Base-by-base conservation (phyloP, 2,113 vertebrate species). In the Lethenteron reissneri region DNA sequence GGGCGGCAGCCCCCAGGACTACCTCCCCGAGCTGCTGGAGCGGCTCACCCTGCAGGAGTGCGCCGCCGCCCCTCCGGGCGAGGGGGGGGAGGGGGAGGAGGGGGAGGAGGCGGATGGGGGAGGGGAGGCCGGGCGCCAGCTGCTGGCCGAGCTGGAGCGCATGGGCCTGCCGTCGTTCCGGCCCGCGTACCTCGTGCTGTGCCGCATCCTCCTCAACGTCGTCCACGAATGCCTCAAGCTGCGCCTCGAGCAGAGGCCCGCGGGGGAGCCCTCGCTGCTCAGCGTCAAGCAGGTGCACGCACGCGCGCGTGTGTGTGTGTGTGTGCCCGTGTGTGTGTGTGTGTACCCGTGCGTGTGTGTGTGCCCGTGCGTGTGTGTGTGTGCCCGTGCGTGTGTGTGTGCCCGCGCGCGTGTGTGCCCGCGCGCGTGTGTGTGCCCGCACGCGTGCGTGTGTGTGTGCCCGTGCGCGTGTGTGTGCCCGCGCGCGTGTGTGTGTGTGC, bases 221-320 rank as follows among this genome's bases (percentile, higher is more conserved):
- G 97, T 99, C 76, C 94, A 99, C 4, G 94, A 99, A 76, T 99
- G 94, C 82, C 90, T 99, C 78, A 97, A 97, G 78, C 79, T 99
- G 72, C 81, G 94, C 72, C 74, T 99, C 78, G 94, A 99, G 72
- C 94, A 99, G 79, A 83, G 89, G 71, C 94, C 94, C n/a, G 94
- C 94, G 25, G 94, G 94, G 70, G 92, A 99, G 70, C 90, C 94
- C 0, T 99, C 94, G 1, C 84, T 99, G 75, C 78, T 99, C 82
- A 97, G 94, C 74, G 97, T 99, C 81, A 96, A 99, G 78, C 94
- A 97, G 94, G 94, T 91, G 19, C 13, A 11, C 57, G 69, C 62
- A 25, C 2, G 21, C 14, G 21, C 21, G 21, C 3, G 21, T 21
- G 21, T 21, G 21, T 21, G 21, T 21, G 21, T 21, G 69, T 11